Percentiles rank a stretch among this genome's conserved stretches.
Evolutionary conservation across 2,113 vertebrate genomes (phyloP).

Genomic region (Alethe castanea): DNA sequence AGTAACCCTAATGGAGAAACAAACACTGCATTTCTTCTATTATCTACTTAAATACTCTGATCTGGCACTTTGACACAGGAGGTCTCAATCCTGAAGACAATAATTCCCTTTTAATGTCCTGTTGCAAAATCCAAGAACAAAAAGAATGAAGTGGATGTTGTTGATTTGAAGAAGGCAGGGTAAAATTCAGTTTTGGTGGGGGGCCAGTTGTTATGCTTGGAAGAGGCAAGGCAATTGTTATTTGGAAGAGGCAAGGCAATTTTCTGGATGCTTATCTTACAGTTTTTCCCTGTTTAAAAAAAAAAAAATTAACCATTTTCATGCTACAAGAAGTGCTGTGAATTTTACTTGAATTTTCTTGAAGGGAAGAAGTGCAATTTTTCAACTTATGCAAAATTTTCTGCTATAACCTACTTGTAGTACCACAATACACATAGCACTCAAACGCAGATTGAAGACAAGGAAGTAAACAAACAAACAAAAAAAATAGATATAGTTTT

Average conservation of each 20-base stretch:
- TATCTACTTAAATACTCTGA: background rate
- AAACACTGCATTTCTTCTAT: background rate
- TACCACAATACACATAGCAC: background rate
- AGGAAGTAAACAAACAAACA: background rate
- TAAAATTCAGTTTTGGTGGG: background rate
- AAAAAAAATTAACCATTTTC: background rate
- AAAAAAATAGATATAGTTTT: background rate
- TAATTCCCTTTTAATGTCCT: background rate
- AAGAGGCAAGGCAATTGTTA: background rate
- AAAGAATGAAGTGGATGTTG: background rate
- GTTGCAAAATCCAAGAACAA: background rate
- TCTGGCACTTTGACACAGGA: background rate
- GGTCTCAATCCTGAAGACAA: background rate
- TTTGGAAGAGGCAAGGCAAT: background rate
- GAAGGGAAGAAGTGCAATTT: background rate
- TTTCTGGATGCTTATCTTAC: background rate
- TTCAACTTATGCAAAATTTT: background rate
- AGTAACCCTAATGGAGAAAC: background rate
- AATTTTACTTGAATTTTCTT: background rate
- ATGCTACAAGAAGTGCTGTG: background rate
- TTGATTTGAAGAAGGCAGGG: background rate
- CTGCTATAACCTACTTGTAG: background rate
- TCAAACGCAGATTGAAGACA: background rate
- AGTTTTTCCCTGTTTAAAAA: background rate
- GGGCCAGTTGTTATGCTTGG: rapidly evolving